phyloP scores from a whole-genome alignment of 2,797 vertebrate species.

The Spea hammondii region DNA sequence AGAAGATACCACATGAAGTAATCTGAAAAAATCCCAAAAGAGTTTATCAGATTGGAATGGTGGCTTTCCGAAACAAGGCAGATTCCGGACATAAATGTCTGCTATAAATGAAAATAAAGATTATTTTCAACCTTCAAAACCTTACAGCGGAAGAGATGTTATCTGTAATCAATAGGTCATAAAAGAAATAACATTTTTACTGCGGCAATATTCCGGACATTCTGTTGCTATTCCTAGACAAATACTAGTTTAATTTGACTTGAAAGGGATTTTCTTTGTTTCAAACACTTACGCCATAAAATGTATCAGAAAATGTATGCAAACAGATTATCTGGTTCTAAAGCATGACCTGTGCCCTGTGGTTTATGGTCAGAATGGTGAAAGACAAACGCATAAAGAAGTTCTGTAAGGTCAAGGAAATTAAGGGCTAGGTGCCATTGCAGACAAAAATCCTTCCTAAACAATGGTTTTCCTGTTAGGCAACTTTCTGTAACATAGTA shows the following conservation, averaged over 20 bases:
- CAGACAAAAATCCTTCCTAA: too few species aligned
- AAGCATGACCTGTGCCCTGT: background rate
- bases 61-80: slow-evolving; percentile 35
- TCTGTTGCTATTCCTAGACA: slow-evolving; percentile 30
- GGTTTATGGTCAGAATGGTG: slow-evolving; percentile 10
- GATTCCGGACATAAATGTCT: slow-evolving; percentile 45
- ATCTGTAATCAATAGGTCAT: slow-evolving; percentile 42
- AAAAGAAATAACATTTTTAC: slow-evolving; percentile 46
- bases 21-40: slow-evolving; percentile 37
- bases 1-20: background rate
- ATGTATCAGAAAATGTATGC: slow-evolving; percentile 8
- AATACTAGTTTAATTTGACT: slow-evolving; percentile 49
- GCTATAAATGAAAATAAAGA: slow-evolving; percentile 52
- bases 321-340: slow-evolving; percentile 19
- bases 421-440: too few species aligned
- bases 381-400: slow-evolving; percentile 8
- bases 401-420: slow-evolving; percentile 1
- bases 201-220: slow-evolving; percentile 38
- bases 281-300: slow-evolving; percentile 27
- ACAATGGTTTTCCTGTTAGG: background rate
- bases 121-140: slow-evolving; percentile 29
- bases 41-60: slow-evolving; percentile 45
- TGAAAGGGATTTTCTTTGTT: slow-evolving; percentile 17
- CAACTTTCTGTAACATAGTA: too few species aligned
- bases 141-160: slow-evolving; percentile 33